Conservation (phyloP, 2,797 vertebrate genomes). For the Tapirus indicus region DNA sequence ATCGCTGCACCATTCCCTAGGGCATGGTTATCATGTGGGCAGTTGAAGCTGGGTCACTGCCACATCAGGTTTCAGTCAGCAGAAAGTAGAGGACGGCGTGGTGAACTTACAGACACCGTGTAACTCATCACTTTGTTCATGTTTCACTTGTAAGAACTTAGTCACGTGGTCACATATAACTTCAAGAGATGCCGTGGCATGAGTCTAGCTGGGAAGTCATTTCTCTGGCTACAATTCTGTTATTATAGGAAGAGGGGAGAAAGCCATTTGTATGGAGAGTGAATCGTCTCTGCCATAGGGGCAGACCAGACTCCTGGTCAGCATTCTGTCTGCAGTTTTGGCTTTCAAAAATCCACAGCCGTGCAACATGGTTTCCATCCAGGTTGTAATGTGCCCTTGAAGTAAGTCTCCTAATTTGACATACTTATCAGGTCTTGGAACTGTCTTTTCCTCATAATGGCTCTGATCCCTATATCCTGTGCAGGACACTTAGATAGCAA, state of each 20-base stretch:
- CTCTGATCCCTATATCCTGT: background rate
- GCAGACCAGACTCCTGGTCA: background rate
- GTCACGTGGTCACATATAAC: background rate
- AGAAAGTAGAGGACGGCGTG: background rate
- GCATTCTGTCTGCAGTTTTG: background rate
- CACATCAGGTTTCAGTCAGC: background rate
- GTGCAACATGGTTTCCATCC: background rate
- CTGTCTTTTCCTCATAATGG: constrained; percentile 11
- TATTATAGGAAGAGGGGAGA: background rate
- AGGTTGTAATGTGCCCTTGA: background rate
- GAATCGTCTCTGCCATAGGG: background rate
- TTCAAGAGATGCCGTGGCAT: background rate
- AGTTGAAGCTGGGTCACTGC: background rate
- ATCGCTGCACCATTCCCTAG: background rate
- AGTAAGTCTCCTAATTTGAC: background rate
- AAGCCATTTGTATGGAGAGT: background rate
- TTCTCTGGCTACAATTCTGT: background rate
- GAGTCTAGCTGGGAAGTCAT: background rate
- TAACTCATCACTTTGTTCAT: background rate
- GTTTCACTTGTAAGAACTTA: background rate
- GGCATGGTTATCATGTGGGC: background rate
- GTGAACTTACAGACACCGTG: background rate
- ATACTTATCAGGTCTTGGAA: background rate
- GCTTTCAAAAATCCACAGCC: background rate
- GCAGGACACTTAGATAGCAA: background rate